Evolutionary conservation across 2,113 vertebrate species (phyloP), one percentile per base, ranked within the genome.

Genomic region (Entomyzon cyanotis): DNA sequence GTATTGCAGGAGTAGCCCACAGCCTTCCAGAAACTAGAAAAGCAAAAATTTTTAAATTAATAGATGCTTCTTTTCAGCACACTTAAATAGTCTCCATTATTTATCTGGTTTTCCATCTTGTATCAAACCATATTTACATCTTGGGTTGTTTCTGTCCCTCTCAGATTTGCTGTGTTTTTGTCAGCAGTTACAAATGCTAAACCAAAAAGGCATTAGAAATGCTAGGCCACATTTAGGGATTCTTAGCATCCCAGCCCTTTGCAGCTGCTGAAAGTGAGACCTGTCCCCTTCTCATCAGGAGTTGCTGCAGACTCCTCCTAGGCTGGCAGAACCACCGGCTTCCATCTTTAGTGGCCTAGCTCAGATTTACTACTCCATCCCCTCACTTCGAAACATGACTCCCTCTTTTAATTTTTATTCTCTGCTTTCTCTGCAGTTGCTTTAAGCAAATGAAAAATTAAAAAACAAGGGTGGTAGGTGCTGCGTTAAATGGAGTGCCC

Each of bases 241-340:
- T 65, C n/a, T 69, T n/a, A 56, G 84, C 25, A 65, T 65, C 22
- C 15, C 64, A 56, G 16, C 31, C 18, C 37, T 73, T 67, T 83
- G 49, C 53, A 73, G 14, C 42, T 69, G 49, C 77, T 73, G 58
- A 27, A 91, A 49, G 0, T 65, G 41, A 9, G 37, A 14, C 28
- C 65, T n/a, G 5, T 47, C 9, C 24, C 37, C 24, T 79, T 79
- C 50, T 85, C 53, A 49, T 20, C 37, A 64, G 25, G 17, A 85
- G 46, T 12, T 1, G 0, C 30, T 55, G 24, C 1, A 4, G 20
- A 55, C 23, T 59, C 49, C n/a, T 10, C 12, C 42, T 23, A 14
- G 9, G 11, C 52, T 16, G 1, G 47, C 56, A 85, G 33, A 70
- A 14, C 46, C 35, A 44, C 49, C 0, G 0, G 15, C 67, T 77